These are phyloP conservation scores for Tetragnatha montana DNA, from an alignment of 2,888 invertebrate species.

Conservation along the genomic window DNA sequence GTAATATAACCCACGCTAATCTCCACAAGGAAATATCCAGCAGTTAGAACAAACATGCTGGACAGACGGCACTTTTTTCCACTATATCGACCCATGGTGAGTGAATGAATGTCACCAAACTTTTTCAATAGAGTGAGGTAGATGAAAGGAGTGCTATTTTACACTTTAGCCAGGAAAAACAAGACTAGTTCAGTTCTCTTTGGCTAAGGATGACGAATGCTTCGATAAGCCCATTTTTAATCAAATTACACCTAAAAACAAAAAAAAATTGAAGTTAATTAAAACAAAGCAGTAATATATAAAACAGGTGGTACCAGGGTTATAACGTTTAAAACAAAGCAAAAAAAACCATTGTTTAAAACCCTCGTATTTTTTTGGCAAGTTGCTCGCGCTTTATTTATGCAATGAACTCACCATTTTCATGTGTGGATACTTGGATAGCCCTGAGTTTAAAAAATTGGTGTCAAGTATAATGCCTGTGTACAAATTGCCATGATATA, in stretches of 20 bases:
- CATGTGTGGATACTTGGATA: too few relatives aligned
- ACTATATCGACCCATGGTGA: slow-evolving; percentile 69
- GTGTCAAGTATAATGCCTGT: too few relatives aligned
- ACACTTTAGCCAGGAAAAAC: neutral
- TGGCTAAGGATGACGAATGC: neutral
- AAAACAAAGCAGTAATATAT: too few relatives aligned
- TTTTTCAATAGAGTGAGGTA: neutral
- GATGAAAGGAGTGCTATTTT: neutral
- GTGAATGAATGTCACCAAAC: neutral
- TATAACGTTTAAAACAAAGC: too few relatives aligned
- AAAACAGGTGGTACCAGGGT: too few relatives aligned
- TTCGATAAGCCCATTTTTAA: neutral
- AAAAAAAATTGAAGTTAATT: neutral
- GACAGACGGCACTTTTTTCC: slow-evolving; percentile 86
- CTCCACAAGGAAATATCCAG: slow-evolving; percentile 95
- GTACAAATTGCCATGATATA: too few relatives aligned
- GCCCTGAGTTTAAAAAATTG: too few relatives aligned
- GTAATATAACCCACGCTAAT: slow-evolving; percentile 96
- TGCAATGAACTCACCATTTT: too few relatives aligned
- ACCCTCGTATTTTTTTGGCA: too few relatives aligned
- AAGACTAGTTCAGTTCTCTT: neutral
- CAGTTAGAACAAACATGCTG: slow-evolving; percentile 94
- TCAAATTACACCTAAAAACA: neutral
- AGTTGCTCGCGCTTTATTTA: too few relatives aligned
- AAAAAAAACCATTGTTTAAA: too few relatives aligned